A percentile compares a stretch with the other conserved stretches of the same genome.
phyloP scores from a whole-genome alignment of 2,888 invertebrate species.

The Mimachlamys varia region DNA sequence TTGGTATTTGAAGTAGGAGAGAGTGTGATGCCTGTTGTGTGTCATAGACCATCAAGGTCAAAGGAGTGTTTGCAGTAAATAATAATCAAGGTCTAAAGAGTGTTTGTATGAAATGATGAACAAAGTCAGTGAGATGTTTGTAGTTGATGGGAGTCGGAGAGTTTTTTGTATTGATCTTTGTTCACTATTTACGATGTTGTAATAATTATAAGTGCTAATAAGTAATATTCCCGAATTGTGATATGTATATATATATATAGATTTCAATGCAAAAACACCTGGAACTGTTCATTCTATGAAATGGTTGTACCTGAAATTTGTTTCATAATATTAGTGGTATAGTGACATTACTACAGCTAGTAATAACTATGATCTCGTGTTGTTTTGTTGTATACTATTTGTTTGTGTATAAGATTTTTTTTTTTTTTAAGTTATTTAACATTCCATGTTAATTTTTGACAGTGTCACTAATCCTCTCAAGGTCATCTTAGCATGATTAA shows the following conservation, averaged over 20 bases:
- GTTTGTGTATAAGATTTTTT: not conserved
- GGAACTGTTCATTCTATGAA: not conserved
- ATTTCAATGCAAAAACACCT: not conserved
- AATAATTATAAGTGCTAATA: not conserved
- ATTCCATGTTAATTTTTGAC: not conserved
- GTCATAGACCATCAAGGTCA: not conserved
- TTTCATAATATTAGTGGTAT: not conserved
- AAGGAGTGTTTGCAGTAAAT: not conserved
- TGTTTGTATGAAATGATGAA: not conserved
- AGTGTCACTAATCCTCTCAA: too few species aligned
- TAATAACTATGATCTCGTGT: slow-evolving; percentile 27
- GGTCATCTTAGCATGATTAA: too few species aligned
- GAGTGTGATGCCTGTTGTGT: not conserved
- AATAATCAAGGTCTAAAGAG: not conserved
- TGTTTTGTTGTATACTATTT: not conserved
- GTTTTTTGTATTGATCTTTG: not conserved
- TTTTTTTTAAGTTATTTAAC: not conserved
- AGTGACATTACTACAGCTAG: not conserved
- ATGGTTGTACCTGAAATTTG: not conserved
- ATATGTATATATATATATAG: not conserved
- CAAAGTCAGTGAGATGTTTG: not conserved
- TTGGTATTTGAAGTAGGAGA: not conserved
- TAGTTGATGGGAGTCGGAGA: not conserved
- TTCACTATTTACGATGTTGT: not conserved
- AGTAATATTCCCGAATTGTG: not conserved